phyloP scores from a whole-genome alignment of 2,888 invertebrate genomes.

The Laspeyria flexula region DNA sequence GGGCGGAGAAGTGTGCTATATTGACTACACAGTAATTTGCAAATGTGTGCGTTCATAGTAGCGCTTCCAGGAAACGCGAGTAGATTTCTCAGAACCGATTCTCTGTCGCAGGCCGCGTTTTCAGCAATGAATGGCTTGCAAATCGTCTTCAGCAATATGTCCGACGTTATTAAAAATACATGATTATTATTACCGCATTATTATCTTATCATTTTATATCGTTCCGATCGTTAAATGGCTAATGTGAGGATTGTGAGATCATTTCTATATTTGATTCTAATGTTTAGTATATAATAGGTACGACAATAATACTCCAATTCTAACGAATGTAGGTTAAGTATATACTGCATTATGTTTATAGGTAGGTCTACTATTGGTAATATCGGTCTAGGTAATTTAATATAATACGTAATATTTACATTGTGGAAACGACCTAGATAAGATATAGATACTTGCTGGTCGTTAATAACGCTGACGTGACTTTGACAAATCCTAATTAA shows the following conservation, averaged over 20 bases:
- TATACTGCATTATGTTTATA: neutral
- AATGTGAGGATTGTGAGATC: conserved; percentile 26
- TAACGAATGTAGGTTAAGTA: neutral
- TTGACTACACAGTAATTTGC: conserved; percentile 51
- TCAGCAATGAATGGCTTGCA: conserved; percentile 77
- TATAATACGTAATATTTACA: neutral
- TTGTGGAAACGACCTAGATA: neutral
- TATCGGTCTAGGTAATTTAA: neutral
- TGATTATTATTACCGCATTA: conserved; percentile 18
- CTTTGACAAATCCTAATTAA: neutral
- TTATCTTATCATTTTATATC: conserved; percentile 46
- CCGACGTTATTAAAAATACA: conserved; percentile 20
- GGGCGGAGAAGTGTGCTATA: conserved; percentile 70
- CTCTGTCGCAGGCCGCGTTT: conserved; percentile 78
- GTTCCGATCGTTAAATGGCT: conserved; percentile 31
- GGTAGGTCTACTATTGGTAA: neutral
- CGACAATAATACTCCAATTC: neutral
- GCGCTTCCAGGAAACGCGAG: conserved; percentile 83
- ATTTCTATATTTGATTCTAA: conserved; percentile 4
- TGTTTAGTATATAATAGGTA: neutral
- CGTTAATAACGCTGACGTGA: neutral
- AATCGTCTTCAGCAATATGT: conserved; percentile 50
- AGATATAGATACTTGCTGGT: neutral
- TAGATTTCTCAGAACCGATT: conserved; percentile 80
- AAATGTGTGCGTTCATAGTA: conserved; percentile 77